Evolutionary conservation across 2,113 vertebrate species (phyloP).

Genomic region (Triplophysa siluroides): DNA sequence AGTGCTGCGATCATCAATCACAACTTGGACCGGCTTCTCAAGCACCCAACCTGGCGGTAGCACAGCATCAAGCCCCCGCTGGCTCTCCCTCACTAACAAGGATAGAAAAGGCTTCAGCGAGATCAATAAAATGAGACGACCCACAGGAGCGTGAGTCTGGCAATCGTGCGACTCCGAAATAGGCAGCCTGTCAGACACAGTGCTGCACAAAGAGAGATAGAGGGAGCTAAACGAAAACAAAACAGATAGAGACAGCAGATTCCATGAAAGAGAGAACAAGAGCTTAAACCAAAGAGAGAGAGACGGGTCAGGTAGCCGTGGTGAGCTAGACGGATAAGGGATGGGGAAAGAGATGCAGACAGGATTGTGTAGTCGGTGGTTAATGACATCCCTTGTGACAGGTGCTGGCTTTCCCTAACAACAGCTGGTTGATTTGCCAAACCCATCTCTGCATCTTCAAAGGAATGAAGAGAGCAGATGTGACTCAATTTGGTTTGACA

Average conservation of each 20-base stretch:
- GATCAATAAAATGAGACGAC: constrained; percentile 50
- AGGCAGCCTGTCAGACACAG: constrained; percentile 42
- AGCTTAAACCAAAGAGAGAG: constrained; percentile 15
- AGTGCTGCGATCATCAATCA: constrained; percentile 31
- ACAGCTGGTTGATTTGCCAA: constrained; percentile 70
- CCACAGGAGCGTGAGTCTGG: constrained; percentile 47
- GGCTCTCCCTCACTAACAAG: constrained; percentile 43
- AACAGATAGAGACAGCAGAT: constrained; percentile 28
- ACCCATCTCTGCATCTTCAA: constrained; percentile 68
- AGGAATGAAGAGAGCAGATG: constrained; percentile 70
- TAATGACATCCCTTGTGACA: constrained; percentile 76
- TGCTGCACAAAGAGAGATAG: constrained; percentile 13
- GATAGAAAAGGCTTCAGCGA: constrained; percentile 43
- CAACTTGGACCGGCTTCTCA: constrained; percentile 19
- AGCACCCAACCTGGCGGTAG: constrained; percentile 19
- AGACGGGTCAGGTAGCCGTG: constrained; percentile 16
- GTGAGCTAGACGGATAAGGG: constrained; percentile 24
- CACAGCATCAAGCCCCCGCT: constrained; percentile 32
- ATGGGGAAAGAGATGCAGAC: constrained; percentile 11
- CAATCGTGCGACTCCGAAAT: constrained; percentile 45
- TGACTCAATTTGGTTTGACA: constrained; percentile 70
- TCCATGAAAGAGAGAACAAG: constrained; percentile 12
- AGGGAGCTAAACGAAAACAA: constrained; percentile 38
- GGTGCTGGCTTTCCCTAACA: constrained; percentile 65
- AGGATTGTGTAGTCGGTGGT: constrained; percentile 51